A percentile compares a stretch with the other conserved stretches of the same genome.
Evolutionary conservation across 2,888 invertebrate species (phyloP).

Genomic region (Sarcophaga carnaria): DNA sequence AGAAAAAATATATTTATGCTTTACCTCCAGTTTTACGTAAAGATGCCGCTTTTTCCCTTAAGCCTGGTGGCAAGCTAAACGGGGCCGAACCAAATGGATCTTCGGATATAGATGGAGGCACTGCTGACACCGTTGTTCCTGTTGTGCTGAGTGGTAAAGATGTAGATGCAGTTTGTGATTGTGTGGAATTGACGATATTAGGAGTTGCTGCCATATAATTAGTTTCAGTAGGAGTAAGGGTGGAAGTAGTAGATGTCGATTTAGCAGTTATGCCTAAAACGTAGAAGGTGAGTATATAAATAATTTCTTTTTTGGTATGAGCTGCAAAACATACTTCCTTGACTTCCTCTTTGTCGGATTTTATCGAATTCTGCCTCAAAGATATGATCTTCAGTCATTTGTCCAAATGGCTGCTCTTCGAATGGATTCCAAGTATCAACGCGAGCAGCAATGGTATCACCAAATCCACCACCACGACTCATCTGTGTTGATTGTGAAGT

Average conservation of each 20-base stretch:
- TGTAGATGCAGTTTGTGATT: conserved; percentile 46
- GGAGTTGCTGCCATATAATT: conserved; percentile 72
- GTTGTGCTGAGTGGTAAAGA: conserved; percentile 36
- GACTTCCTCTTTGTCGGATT: conserved; percentile 88
- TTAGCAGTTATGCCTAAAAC: conserved; percentile 79
- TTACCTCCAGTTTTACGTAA: conserved; percentile 82
- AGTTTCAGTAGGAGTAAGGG: conserved; percentile 80
- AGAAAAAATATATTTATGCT: conserved; percentile 79
- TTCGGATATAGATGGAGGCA: conserved; percentile 82
- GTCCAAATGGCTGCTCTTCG: conserved; percentile 88
- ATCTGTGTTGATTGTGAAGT: conserved; percentile 71
- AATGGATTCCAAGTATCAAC: conserved; percentile 92
- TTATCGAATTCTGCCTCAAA: conserved; percentile 93
- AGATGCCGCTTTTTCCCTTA: conserved; percentile 82
- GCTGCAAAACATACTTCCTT: conserved; percentile 85
- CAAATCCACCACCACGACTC: conserved; percentile 65
- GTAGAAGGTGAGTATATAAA: background rate
- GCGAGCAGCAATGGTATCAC: conserved; percentile 70
- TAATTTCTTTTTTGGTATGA: background rate
- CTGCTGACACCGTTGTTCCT: conserved; percentile 24
- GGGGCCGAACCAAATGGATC: conserved; percentile 93
- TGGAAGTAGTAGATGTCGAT: conserved; percentile 80
- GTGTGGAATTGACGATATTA: conserved; percentile 75
- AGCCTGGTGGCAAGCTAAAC: conserved; percentile 86
- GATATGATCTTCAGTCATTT: conserved; percentile 90